Conservation (phyloP, 2,888 invertebrate species). For the Colletes collaris region DNA sequence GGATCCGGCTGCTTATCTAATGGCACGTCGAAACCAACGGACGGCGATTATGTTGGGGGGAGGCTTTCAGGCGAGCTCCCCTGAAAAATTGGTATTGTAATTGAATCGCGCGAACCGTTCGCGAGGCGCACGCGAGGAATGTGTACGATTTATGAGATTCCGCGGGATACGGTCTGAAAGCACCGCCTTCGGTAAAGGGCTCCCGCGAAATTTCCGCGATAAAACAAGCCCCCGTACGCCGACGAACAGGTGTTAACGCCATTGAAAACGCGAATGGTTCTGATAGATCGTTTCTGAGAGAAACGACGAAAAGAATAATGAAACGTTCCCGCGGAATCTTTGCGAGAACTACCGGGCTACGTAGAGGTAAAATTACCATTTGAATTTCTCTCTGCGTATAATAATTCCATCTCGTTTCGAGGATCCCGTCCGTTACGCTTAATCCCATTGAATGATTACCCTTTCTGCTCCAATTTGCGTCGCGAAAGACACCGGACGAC, state of each 20-base stretch:
- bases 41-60: conserved; percentile 35
- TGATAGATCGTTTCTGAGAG: conserved; percentile 50
- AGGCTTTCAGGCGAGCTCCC: conserved; percentile 13
- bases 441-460: conserved; percentile 30
- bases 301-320: conserved; percentile 26
- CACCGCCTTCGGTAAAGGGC: conserved; percentile 2
- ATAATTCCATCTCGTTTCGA: conserved; percentile 4
- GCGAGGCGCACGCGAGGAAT: conserved; percentile 57
- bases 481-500: conserved; percentile 2
- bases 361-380: conserved; percentile 21
- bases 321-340: conserved; percentile 25
- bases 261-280: conserved; percentile 40
- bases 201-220: conserved; percentile 53
- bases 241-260: conserved; percentile 55
- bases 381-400: conserved; percentile 16
- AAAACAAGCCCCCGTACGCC: conserved; percentile 38
- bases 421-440: conserved; percentile 8
- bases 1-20: conserved; percentile 23
- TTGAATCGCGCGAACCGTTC: conserved; percentile 60
- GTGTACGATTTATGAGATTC: conserved; percentile 68
- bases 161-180: conserved; percentile 43
- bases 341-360: not conserved
- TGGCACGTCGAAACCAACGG: conserved; percentile 37
- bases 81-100: conserved; percentile 67
- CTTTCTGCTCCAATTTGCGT: conserved; percentile 43